phyloP scores from a whole-genome alignment of 2,113 vertebrate genomes.

The Hymenochirus boettgeri region DNA sequence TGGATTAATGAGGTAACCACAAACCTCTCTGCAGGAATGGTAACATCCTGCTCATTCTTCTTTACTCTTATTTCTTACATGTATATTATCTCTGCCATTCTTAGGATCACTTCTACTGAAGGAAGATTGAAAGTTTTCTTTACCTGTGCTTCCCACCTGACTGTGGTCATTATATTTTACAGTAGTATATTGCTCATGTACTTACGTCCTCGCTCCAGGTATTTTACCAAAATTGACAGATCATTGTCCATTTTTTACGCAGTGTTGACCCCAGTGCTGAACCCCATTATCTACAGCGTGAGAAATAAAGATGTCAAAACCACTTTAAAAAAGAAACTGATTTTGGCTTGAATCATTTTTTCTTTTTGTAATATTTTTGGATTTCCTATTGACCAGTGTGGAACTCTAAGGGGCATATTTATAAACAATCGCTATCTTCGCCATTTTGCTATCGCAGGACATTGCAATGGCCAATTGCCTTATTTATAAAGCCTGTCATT shows the following conservation, averaged over 20 bases:
- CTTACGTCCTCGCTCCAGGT: background rate
- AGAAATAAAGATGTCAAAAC: conserved; percentile 4
- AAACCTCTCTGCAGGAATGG: too few species aligned
- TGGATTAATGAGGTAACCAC: too few species aligned
- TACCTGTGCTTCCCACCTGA: conserved; percentile 51
- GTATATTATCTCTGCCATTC: conserved; percentile 45
- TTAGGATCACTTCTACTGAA: conserved; percentile 42
- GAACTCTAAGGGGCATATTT: too few species aligned
- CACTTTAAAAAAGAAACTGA: too few species aligned
- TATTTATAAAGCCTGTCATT: too few species aligned
- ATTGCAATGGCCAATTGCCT: too few species aligned
- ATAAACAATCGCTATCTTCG: too few species aligned
- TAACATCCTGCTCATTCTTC: conserved; percentile 31
- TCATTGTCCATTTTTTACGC: background rate
- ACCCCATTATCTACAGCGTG: background rate
- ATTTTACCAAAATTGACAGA: background rate
- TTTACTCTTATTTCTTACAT: conserved; percentile 44
- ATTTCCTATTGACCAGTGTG: too few species aligned
- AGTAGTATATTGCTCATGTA: background rate
- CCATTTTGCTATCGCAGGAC: too few species aligned
- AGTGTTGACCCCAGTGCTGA: too few species aligned
- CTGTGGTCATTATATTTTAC: conserved; percentile 48
- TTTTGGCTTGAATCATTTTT: too few species aligned
- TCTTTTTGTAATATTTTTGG: too few species aligned
- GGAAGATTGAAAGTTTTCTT: conserved; percentile 51